These are phyloP conservation scores for Gallirallus australis DNA, from an alignment of 2,797 vertebrate genomes.

Conservation along the genomic window DNA sequence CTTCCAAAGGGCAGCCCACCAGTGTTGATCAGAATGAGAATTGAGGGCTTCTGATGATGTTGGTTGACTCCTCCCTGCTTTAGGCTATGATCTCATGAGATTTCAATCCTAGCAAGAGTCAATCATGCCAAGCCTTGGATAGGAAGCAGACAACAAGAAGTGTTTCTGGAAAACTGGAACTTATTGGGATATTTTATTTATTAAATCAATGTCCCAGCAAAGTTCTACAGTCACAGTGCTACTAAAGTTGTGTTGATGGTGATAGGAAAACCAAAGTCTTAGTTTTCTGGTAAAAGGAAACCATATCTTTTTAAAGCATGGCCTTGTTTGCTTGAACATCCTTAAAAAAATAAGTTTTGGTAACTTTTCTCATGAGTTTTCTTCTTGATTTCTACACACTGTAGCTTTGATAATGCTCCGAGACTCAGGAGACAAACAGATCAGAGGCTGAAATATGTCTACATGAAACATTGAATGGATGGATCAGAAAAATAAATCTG, in stretches of 20 bases:
- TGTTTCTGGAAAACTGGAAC: conserved; percentile 27
- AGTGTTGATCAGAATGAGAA: neutral
- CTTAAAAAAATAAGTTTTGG: neutral
- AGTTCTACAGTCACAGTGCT: neutral
- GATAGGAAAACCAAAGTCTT: neutral
- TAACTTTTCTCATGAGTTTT: neutral
- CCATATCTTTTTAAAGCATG: neutral
- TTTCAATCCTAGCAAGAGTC: neutral
- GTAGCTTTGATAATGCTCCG: neutral
- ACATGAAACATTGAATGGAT: neutral
- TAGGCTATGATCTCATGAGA: conserved; percentile 19
- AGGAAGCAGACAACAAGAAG: conserved; percentile 30
- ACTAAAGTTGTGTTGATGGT: neutral
- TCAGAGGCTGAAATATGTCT: neutral
- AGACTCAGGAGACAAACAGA: neutral
- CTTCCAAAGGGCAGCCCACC: conserved; percentile 19
- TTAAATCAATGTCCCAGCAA: neutral
- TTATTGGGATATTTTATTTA: neutral
- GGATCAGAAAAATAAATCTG: neutral
- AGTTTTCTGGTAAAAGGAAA: neutral
- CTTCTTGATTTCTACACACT: neutral
- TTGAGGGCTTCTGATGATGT: neutral
- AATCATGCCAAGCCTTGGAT: neutral
- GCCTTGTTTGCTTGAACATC: neutral
- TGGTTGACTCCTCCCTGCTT: neutral